Evolutionary conservation across 64 coral and sea anemone genomes (phyloP).

Genomic region (Actinia tenebrosa): DNA sequence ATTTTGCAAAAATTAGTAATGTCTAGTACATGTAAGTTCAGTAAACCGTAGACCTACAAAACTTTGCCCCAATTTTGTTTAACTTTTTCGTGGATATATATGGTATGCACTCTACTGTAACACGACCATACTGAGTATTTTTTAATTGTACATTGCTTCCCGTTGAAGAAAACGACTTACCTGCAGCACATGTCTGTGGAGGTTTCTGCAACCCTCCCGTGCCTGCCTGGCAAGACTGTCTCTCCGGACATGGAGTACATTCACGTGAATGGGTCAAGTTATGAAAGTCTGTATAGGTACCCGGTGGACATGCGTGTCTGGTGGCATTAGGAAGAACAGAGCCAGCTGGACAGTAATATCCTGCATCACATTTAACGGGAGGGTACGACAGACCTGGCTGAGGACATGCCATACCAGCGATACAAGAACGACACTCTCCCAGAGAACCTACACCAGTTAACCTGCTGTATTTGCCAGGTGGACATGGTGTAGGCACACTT

Average conservation of each 20-base stretch:
- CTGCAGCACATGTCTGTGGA: slow-evolving; percentile 80
- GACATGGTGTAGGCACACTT: slow-evolving; percentile 57
- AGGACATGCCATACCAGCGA: slow-evolving; percentile 91
- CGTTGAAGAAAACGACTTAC: slow-evolving; percentile 10
- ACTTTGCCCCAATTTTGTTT: no score
- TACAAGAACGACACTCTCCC: slow-evolving; percentile 65
- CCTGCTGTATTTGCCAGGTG: slow-evolving; percentile 58
- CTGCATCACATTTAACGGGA: slow-evolving; percentile 76
- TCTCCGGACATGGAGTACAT: slow-evolving; percentile 83
- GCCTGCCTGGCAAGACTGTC: slow-evolving; percentile 85
- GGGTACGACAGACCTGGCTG: slow-evolving; percentile 60
- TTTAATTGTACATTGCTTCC: no score
- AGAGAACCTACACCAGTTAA: slow-evolving; percentile 11
- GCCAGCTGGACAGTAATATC: slow-evolving; percentile 77
- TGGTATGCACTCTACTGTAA: no score
- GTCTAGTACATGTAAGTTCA: no score
- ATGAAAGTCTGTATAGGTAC: slow-evolving; percentile 90
- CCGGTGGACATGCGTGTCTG: slow-evolving; percentile 68
- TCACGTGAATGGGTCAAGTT: slow-evolving; percentile 79
- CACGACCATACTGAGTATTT: no score
- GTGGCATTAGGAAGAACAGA: slow-evolving; percentile 83
- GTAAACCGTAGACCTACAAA: no score
- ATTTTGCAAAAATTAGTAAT: no score
- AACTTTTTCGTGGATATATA: no score
- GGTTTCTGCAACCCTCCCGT: slow-evolving; percentile 91